Base-by-base conservation (phyloP, 1,140 invertebrate species). In the Agrilus planipennis region DNA sequence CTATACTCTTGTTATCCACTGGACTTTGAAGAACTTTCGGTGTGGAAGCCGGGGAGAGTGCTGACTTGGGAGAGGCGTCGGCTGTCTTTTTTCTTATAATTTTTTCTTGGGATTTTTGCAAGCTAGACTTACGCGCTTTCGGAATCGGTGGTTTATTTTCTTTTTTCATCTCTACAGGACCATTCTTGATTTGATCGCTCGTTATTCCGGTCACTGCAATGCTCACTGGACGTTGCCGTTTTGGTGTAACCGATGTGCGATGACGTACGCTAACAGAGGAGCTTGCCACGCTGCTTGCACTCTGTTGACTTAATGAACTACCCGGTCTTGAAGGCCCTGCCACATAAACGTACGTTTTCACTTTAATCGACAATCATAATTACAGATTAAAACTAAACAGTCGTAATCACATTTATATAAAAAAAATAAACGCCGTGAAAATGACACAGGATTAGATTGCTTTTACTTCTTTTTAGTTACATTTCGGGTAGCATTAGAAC, bases 151-250 rank as follows among this genome's bases (percentile, higher is more conserved):
- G 60, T 52, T 62, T 62, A 21, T 43, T 49, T 30, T 44, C 37
- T 21, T 39, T 50, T 37, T 50, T 53, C 5, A 37, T 39, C 15
- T 52, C 48, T 20, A 16, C 15, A 34, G 27, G 46, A 23, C 42
- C 36, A 32, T 48, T 42, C 27, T 47, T 45, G 1, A 43, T n/a
- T n/a, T n/a, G n/a, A 9, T 57, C 51, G 27, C 39, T 34, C 14
- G 80, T 76, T 60, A 86, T 76, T 43, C 81, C 84, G 44, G 84
- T 87, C 54, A 61, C 48, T 50, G 84, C 85, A 56, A 89, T 89
- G 64, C 84, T 88, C 52, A 80, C 77, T 47, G 87, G 85, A 41
- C 85, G 70, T 32, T 78, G 81, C 57, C 75, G 71, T 47, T 79
- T 65, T 40, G 77, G 73, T 40, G 73, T 70, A 36, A 74, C 68